These are phyloP conservation scores for Corydoras sp. DNA, from an alignment of 2,113 vertebrate genomes.

Conservation along the genomic window DNA sequence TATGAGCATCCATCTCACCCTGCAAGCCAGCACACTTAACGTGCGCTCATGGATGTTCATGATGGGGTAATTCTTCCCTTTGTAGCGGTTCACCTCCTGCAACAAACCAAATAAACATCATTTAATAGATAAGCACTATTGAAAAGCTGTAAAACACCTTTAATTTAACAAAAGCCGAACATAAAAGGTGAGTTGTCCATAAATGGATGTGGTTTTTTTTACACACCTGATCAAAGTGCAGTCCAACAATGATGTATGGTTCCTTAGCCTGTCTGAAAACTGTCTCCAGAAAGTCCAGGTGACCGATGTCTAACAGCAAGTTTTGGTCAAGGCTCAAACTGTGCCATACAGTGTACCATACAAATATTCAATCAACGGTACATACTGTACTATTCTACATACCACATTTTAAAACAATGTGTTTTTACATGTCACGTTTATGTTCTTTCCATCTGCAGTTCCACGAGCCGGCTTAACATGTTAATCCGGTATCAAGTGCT, in stretches of 20 bases:
- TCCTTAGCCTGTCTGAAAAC: slow-evolving; percentile 76
- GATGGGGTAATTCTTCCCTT: slow-evolving; percentile 98
- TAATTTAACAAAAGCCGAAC: background rate
- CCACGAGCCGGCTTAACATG: too few species aligned
- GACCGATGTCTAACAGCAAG: slow-evolving; percentile 79
- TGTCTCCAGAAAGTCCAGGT: slow-evolving; percentile 90
- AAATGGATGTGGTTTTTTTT: background rate
- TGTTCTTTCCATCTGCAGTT: too few species aligned
- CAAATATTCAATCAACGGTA: too few species aligned
- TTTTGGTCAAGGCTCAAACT: slow-evolving; percentile 54
- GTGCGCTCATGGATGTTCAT: slow-evolving; percentile 98
- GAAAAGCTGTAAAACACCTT: too few species aligned
- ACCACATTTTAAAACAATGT: too few species aligned
- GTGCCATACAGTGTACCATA: too few species aligned
- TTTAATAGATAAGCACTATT: background rate
- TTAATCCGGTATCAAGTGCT: too few species aligned
- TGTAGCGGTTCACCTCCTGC: slow-evolving; percentile 96
- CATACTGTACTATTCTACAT: too few species aligned
- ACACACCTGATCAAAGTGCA: slow-evolving; percentile 93
- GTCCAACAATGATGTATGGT: slow-evolving; percentile 89
- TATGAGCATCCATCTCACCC: slow-evolving; percentile 66
- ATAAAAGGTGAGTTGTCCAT: background rate
- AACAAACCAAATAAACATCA: background rate
- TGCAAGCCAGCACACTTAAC: slow-evolving; percentile 90
- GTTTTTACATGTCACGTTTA: too few species aligned